Base-by-base conservation (phyloP, 2,888 invertebrate species). In the Drosophila pegasa region DNA sequence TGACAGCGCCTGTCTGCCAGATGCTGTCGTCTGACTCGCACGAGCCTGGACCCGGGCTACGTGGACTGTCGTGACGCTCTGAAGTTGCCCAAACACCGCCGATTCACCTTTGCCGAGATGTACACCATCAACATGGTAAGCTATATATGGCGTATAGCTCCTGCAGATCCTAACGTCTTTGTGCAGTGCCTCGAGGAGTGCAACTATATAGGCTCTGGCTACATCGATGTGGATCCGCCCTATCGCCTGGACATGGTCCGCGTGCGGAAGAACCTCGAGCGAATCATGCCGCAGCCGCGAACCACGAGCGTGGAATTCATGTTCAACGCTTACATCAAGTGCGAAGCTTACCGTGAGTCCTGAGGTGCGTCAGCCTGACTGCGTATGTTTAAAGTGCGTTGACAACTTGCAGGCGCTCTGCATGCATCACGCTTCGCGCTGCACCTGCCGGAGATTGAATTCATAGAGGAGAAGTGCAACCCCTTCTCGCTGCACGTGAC, bases 181-280 rank as follows among this genome's bases (percentile, higher is more conserved):
- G 31, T 14, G 16, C 43, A 87, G 87, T 87, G 87, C 66, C 48
- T 87, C 43, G 87, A 87, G 63, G 87, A 87, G 66, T 88, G 88
- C 51, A 80, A 79, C 50, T 88, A 43, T 38, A 60, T 88, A 2
- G 54, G 60, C 52, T 74, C 69, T 5, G 88, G 87, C 8, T 87
- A 88, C 38, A 78, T 64, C 2, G 80, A 79, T 2, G 59, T 65
- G 8, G 82, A 82, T 59, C 84, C 87, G 1, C 87, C 88, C 2
- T 80, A 48, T 54, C 58, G 50, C 0, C 31, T 87, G 57, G 87
- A 88, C 58, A 43, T 78, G 52, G 35, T 10, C 20, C 66, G 65
- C 12, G 58, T 87, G 5, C 31, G 16, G 16, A 25, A 31, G 3
- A 87, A 82, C 48, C 18, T 88, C 41, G 8, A 55, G 2, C 43